Percentiles rank a stretch among this genome's conserved stretches.
Conservation (phyloP, 2,888 invertebrate species). For the Luperina nickerlii region DNA sequence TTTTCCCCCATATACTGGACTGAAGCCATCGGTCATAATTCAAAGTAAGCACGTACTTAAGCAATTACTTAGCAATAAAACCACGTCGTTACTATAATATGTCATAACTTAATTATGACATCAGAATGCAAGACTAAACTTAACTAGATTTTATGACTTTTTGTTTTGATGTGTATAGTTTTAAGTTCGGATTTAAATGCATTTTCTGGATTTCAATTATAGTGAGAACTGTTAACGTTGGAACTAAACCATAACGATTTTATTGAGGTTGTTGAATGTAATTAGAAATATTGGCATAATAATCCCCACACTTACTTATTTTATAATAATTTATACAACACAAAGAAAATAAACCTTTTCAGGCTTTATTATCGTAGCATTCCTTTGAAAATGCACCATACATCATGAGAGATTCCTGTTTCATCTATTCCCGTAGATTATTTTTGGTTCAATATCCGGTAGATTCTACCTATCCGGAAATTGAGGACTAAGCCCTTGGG, state of each 20-base stretch:
- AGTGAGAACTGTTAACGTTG: not conserved
- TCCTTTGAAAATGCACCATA: not conserved
- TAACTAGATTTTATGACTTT: slow-evolving; percentile 33
- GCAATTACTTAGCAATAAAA: slow-evolving; percentile 62
- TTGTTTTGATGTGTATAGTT: slow-evolving; percentile 17
- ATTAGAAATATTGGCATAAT: too few relatives aligned
- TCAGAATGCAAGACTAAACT: slow-evolving; percentile 17
- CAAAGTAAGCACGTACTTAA: slow-evolving; percentile 49
- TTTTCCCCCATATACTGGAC: slow-evolving; percentile 13
- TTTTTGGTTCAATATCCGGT: too few relatives aligned
- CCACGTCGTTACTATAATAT: slow-evolving; percentile 40
- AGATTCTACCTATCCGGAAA: not conserved
- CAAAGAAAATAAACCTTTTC: not conserved
- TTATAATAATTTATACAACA: not conserved
- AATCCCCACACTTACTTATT: too few relatives aligned
- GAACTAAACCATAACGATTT: too few relatives aligned
- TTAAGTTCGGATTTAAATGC: not conserved
- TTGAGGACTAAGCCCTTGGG: not conserved
- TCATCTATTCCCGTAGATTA: not conserved
- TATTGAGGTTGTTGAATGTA: too few relatives aligned
- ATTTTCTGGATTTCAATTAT: not conserved
- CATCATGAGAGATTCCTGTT: not conserved
- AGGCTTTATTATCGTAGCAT: not conserved
- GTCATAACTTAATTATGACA: slow-evolving; percentile 57
- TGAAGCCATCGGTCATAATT: slow-evolving; percentile 58